Evolutionary conservation across 2,113 vertebrate species (phyloP).

Genomic region (Eupsittula cactorum): DNA sequence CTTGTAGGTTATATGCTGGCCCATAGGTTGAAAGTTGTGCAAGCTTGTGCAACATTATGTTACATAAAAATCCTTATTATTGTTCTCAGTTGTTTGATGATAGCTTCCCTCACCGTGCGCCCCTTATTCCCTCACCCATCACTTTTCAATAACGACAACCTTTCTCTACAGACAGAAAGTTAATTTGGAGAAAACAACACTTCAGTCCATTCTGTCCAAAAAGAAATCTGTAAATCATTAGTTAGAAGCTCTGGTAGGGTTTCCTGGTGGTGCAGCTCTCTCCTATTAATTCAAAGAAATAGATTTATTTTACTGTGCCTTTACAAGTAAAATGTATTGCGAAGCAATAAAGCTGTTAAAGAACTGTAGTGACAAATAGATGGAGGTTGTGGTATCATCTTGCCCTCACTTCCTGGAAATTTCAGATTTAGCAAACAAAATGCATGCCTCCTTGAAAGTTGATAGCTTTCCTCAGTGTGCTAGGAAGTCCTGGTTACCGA

Average conservation of each 20-base stretch:
- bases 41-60: background rate
- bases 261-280: background rate
- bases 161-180: background rate
- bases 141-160: background rate
- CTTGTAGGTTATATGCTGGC: background rate
- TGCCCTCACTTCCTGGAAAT: background rate
- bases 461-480: background rate
- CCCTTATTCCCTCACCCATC: background rate
- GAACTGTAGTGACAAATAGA: background rate
- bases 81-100: background rate
- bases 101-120: background rate
- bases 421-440: background rate
- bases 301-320: background rate
- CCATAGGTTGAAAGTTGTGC: background rate
- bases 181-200: background rate
- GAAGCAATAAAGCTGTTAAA: background rate
- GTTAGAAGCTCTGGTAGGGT: background rate
- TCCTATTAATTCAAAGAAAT: background rate
- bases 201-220: background rate
- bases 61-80: background rate
- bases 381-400: background rate
- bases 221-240: background rate
- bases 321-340: background rate
- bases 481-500: background rate
- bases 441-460: background rate